phyloP scores from a whole-genome alignment of 2,888 invertebrate genomes.

The Caenorhabditis sinica region DNA sequence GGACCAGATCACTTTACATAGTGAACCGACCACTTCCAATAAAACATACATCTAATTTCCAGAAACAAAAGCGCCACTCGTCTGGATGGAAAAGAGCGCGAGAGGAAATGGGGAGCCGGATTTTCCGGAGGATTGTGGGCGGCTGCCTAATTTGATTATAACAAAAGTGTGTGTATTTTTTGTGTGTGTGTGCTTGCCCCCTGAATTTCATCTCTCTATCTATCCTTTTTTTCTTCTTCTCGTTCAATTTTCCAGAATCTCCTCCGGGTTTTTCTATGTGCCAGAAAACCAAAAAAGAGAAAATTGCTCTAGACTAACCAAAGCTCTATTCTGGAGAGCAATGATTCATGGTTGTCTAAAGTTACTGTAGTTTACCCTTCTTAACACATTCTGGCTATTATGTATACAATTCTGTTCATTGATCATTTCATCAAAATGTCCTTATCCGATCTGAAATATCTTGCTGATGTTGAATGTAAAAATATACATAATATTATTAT shows the following conservation, averaged over 20 bases:
- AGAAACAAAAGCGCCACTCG: slow-evolving; percentile 60
- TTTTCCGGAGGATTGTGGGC: slow-evolving; percentile 78
- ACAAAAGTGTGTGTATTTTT: slow-evolving; percentile 12
- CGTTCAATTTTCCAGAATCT: slow-evolving; percentile 25
- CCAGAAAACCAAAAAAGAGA: slow-evolving; percentile 3
- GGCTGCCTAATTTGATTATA: slow-evolving; percentile 66
- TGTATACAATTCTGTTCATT: not conserved
- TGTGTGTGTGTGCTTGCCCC: not conserved
- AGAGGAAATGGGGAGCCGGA: slow-evolving; percentile 75
- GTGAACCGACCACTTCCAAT: not conserved
- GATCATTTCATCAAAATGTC: not conserved
- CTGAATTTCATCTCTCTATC: slow-evolving; percentile 17
- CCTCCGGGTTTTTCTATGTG: slow-evolving; percentile 25
- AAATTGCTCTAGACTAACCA: too few species aligned
- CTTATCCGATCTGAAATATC: slow-evolving; percentile 16
- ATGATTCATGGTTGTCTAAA: not conserved
- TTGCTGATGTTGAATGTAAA: not conserved
- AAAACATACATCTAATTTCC: slow-evolving; percentile 23
- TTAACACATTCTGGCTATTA: not conserved
- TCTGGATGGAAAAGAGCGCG: slow-evolving; percentile 52
- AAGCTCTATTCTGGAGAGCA: not conserved
- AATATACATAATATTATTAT: not conserved
- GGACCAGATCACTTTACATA: too few species aligned
- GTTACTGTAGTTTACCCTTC: too few species aligned
- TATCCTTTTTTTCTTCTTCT: slow-evolving; percentile 2